These are phyloP conservation scores for Aphis gossypii DNA, from an alignment of 1,140 invertebrate genomes.

Conservation along the genomic window DNA sequence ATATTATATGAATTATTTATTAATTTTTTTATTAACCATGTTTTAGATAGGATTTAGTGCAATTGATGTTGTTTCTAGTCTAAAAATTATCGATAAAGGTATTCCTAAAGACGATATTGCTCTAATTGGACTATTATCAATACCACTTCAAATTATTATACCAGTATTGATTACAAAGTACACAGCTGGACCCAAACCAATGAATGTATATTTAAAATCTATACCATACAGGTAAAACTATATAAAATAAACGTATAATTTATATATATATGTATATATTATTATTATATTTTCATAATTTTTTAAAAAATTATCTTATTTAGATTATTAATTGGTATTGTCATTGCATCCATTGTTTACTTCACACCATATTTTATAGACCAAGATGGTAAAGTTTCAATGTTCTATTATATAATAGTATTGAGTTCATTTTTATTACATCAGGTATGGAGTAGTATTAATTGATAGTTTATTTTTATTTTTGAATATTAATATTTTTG, in stretches of 20 bases:
- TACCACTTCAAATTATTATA: constrained; percentile 93
- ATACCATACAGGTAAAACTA: constrained; percentile 79
- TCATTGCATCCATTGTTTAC: constrained; percentile 85
- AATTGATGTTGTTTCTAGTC: constrained; percentile 90
- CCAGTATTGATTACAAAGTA: constrained; percentile 89
- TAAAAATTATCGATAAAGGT: constrained; percentile 94
- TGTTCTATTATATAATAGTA: constrained; percentile 47
- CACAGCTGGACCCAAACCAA: constrained; percentile 85
- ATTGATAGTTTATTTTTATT: background rate
- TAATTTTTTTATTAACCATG: constrained; percentile 47
- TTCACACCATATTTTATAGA: constrained; percentile 78
- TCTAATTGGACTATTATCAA: constrained; percentile 87
- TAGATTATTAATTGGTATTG: constrained; percentile 64
- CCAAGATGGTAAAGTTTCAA: constrained; percentile 69
- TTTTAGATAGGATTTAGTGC: constrained; percentile 92
- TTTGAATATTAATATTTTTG: background rate
- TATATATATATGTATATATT: background rate
- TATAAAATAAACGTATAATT: constrained; percentile 1
- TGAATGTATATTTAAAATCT: constrained; percentile 88
- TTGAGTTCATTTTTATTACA: constrained; percentile 45
- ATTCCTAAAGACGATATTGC: constrained; percentile 95
- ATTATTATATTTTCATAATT: constrained; percentile 15
- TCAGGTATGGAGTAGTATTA: constrained; percentile 39
- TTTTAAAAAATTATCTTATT: background rate
- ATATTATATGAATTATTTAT: background rate